Base-by-base conservation (phyloP, 2,888 invertebrate species). In the Luffia ferchaultella region DNA sequence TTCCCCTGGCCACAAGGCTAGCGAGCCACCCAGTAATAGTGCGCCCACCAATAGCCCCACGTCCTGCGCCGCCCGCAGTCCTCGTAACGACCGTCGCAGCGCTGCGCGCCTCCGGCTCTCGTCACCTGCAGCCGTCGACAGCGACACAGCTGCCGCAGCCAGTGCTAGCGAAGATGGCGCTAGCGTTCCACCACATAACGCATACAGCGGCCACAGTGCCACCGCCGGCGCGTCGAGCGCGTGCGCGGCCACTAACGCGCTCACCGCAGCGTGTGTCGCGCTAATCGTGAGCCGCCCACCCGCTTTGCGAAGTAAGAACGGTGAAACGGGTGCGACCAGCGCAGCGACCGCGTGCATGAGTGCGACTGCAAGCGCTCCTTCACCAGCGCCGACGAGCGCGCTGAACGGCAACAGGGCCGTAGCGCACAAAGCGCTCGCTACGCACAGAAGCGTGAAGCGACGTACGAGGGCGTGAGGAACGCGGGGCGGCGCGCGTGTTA, bases 291-390 rank as follows among this genome's bases (percentile, higher is more conserved):
- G 55, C 54, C 78, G 63, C 3, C 71, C 68, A 20, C 83, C 80
- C 18, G 73, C 70, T 57, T 76, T 80, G 55, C 80, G 83, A 1
- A 83, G 65, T 20, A 83, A 76, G 0, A 76, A 58, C 0, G 83
- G 79, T 0, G 82, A 76, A 58, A 82, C 76, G 0, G 83, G 83
- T 0, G 83, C 79, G 42, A 88, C 86, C 0, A 86, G 60, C 0
- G 90, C 88, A 1, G 90, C 89, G 20, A 87, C 68, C 0, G 87
- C 64, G 61, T 89, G 89, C 64, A 89, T 85, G 9, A 85, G 68
- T 1, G 89, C 86, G 12, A 91, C 74, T 1, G 91, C 79, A 48
- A 89, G 65, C 0, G 91, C 88, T 0, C 91, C 91, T 0, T 76
- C 82, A 59, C 80, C 83, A 12, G 83, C 80, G 2, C 83, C 83